Percentiles rank a stretch among this genome's conserved stretches.
Conservation (phyloP, 2,797 vertebrate genomes). For the Hippopotamyrus pictus region DNA sequence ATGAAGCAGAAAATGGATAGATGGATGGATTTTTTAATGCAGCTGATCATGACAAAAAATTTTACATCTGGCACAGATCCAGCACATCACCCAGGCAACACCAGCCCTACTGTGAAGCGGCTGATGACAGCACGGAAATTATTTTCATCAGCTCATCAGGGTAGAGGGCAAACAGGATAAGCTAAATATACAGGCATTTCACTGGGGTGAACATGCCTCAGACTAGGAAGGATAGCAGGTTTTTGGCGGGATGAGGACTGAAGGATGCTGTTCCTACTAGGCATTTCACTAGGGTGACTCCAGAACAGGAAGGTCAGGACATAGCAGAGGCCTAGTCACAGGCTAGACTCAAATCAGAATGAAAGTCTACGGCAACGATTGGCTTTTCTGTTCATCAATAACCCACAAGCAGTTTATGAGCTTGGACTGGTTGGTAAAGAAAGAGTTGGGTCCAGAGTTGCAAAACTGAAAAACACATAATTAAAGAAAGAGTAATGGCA, state of each 20-base stretch:
- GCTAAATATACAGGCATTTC: background rate
- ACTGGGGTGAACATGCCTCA: background rate
- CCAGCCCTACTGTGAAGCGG: background rate
- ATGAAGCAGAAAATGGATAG: background rate
- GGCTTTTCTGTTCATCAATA: background rate
- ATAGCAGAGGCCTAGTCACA: background rate
- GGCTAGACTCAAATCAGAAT: background rate
- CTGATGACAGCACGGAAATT: background rate
- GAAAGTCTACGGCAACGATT: background rate
- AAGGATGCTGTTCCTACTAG: too few species aligned
- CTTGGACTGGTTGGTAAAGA: background rate
- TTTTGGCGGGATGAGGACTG: background rate
- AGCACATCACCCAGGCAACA: background rate
- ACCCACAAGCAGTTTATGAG: background rate
- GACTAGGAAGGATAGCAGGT: background rate
- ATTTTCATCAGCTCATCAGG: background rate
- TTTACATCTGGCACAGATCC: background rate
- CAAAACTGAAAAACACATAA: background rate
- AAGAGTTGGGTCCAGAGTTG: background rate
- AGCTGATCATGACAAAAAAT: background rate
- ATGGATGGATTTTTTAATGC: background rate
- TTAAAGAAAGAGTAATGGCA: background rate
- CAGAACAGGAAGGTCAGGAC: background rate
- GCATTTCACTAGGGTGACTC: background rate
- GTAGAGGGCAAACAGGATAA: slow-evolving; percentile 7